phyloP scores from a whole-genome alignment of 2,888 invertebrate genomes.

The Sminthurides aquaticus region DNA sequence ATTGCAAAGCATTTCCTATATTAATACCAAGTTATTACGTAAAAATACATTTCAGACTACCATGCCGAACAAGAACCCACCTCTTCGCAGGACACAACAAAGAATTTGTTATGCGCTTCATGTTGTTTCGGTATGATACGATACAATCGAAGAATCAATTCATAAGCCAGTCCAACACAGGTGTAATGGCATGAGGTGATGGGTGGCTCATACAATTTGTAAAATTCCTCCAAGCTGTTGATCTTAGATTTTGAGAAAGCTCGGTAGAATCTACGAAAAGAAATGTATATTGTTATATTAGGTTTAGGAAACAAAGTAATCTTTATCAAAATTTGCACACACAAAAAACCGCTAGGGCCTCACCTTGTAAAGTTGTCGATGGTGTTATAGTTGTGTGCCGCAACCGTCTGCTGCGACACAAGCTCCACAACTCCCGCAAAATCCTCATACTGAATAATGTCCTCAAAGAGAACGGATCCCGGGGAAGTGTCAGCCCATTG shows the following conservation, averaged over 20 bases:
- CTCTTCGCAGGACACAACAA: conserved; percentile 81
- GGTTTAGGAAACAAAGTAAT: too few relatives aligned
- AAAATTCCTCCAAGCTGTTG: conserved; percentile 60
- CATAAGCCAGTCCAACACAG: conserved; percentile 80
- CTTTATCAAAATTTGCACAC: too few relatives aligned
- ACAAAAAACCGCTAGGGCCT: too few relatives aligned
- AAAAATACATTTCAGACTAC: conserved; percentile 1
- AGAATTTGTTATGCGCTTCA: conserved; percentile 59
- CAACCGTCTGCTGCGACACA: conserved; percentile 68
- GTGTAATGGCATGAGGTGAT: conserved; percentile 73
- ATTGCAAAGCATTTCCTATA: too few relatives aligned
- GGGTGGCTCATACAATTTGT: conserved; percentile 67
- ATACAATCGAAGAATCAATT: conserved; percentile 60
- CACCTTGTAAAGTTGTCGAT: conserved; percentile 72
- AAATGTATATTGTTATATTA: too few relatives aligned
- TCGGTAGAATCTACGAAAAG: conserved; percentile 55
- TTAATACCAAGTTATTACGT: neutral
- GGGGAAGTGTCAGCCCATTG: conserved; percentile 55
- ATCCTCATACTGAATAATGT: conserved; percentile 65
- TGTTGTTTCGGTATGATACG: conserved; percentile 58
- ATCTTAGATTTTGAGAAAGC: conserved; percentile 54
- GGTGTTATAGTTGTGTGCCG: conserved; percentile 81
- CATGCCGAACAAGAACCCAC: conserved; percentile 48
- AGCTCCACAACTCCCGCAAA: conserved; percentile 71
- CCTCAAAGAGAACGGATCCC: conserved; percentile 51